Evolutionary conservation across 2,888 invertebrate genomes (phyloP).

Genomic region (Trichogramma evanescens): DNA sequence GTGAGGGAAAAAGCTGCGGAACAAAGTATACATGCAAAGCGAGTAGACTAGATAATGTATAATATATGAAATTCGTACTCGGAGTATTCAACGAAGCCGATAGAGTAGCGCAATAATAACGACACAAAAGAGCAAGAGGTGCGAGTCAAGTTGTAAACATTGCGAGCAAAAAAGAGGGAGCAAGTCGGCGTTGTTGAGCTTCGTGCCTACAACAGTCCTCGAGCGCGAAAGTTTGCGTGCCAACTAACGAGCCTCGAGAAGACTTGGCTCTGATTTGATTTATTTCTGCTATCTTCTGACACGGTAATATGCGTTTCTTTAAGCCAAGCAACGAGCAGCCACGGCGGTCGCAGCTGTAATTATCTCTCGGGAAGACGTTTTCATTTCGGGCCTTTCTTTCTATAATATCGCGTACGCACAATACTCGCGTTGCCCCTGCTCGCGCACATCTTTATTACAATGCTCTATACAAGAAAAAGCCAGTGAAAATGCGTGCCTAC

Average conservation of each 20-base stretch:
- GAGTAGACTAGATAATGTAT: too few relatives aligned
- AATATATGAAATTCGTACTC: too few relatives aligned
- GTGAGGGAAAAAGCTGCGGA: too few relatives aligned
- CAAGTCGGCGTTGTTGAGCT: not conserved
- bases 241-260: slow-evolving; percentile 32
- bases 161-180: not conserved
- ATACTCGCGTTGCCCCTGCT: too few relatives aligned
- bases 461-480: too few relatives aligned
- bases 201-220: not conserved
- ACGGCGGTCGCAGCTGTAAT: slow-evolving; percentile 27
- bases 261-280: slow-evolving; percentile 34
- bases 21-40: too few relatives aligned
- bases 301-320: slow-evolving; percentile 6
- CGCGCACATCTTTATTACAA: too few relatives aligned
- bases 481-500: too few relatives aligned
- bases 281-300: slow-evolving; percentile 28
- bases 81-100: too few relatives aligned
- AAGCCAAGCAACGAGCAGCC: slow-evolving; percentile 16
- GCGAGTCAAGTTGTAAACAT: not conserved
- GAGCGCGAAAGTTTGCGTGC: slow-evolving; percentile 23
- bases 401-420: too few relatives aligned
- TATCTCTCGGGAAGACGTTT: slow-evolving; percentile 41
- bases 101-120: too few relatives aligned
- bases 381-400: slow-evolving; percentile 27
- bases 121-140: not conserved